Conservation (phyloP, 2,797 vertebrate genomes). For the Tiaroga cobitis region DNA sequence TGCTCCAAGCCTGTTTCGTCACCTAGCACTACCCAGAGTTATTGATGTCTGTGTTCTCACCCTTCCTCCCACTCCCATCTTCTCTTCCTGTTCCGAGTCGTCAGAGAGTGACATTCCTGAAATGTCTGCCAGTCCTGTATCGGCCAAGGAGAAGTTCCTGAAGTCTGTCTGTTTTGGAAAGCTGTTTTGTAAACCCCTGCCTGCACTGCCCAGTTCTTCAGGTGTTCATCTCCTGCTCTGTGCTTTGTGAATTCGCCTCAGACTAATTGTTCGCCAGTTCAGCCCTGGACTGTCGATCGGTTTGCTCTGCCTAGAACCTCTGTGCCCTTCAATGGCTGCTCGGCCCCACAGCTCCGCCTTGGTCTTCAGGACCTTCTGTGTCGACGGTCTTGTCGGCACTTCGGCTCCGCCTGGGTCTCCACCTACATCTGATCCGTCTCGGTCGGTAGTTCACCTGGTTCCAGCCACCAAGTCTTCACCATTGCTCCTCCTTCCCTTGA, state of each 20-base stretch:
- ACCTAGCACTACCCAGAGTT: background rate
- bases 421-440: no score
- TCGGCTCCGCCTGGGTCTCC: background rate
- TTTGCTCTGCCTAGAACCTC: no score
- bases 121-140: background rate
- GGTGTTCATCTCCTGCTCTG: background rate
- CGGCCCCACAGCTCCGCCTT: background rate
- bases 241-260: no score
- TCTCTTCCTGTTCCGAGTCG: background rate
- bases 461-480: no score
- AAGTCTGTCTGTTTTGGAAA: no score
- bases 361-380: background rate
- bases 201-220: no score
- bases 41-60: background rate
- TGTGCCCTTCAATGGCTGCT: background rate
- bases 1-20: background rate
- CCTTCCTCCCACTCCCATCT: background rate
- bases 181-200: background rate
- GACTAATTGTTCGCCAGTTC: no score
- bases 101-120: background rate
- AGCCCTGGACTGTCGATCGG: no score
- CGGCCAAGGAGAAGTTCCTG: background rate
- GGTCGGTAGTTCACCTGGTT: no score
- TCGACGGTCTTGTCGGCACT: fast-evolving
- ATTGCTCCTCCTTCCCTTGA: background rate